A percentile compares a stretch with the other conserved stretches of the same genome.
These are phyloP conservation scores for Hipparchia sbordonii DNA, from an alignment of 2,888 invertebrate species.

Conservation along the genomic window DNA sequence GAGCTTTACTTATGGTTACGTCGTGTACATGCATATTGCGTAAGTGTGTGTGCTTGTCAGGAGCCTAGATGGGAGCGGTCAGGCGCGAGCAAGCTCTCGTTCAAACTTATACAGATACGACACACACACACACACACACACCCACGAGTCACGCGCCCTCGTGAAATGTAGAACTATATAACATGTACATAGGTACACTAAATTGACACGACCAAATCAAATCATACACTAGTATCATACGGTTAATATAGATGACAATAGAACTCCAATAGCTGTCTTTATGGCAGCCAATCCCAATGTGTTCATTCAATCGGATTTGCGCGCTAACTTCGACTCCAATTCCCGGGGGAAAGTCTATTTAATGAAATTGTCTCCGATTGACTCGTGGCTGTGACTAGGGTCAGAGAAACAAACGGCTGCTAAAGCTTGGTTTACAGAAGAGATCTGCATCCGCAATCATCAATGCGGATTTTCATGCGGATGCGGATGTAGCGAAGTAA, in stretches of 20 bases:
- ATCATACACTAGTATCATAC: neutral
- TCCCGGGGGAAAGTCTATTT: constrained; percentile 3
- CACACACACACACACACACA: no score
- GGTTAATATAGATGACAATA: neutral
- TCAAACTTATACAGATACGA: no score
- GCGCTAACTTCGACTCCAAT: constrained; percentile 11
- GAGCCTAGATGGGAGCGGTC: no score
- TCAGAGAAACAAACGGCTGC: neutral
- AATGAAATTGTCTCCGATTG: constrained; percentile 16
- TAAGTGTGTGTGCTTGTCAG: no score
- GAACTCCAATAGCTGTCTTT: constrained; percentile 8
- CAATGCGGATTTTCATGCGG: no score
- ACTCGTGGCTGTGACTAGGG: neutral
- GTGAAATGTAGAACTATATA: no score
- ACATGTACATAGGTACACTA: neutral
- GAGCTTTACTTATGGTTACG: no score
- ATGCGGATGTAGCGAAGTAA: no score
- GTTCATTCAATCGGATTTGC: constrained; percentile 12
- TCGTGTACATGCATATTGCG: no score
- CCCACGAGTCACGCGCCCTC: no score
- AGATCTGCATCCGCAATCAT: no score
- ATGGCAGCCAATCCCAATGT: constrained; percentile 9
- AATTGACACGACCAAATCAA: constrained; percentile 7
- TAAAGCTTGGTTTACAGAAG: neutral
- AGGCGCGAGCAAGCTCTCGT: no score